Evolutionary conservation across 2,888 invertebrate genomes (phyloP).

Genomic region (Drosophila formosana): DNA sequence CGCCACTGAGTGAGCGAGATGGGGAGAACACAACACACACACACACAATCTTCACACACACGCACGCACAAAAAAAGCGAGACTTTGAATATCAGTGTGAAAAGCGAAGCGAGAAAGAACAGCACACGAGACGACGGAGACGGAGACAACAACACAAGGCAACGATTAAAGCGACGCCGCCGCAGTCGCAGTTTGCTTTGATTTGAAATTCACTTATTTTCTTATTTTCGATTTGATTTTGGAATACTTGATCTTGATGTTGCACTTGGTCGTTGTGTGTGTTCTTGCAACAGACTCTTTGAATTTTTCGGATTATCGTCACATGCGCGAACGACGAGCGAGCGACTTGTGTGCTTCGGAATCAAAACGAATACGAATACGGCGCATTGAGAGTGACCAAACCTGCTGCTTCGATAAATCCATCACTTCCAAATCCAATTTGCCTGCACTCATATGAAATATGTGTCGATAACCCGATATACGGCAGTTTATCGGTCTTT

Average conservation of each 20-base stretch:
- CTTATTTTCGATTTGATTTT: neutral
- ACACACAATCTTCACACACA: neutral
- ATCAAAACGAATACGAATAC: constrained; percentile 50
- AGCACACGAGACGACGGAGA: constrained; percentile 11
- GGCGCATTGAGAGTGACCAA: constrained; percentile 43
- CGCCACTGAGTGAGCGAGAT: neutral
- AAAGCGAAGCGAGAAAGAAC: constrained; percentile 47
- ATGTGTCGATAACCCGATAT: constrained; percentile 4
- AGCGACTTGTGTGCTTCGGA: constrained; percentile 31
- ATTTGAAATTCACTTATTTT: constrained; percentile 54
- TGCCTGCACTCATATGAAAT: neutral
- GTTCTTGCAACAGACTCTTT: constrained; percentile 30
- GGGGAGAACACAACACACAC: constrained; percentile 7
- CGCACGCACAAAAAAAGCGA: constrained; percentile 27
- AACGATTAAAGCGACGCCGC: constrained; percentile 52
- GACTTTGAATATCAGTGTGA: constrained; percentile 58
- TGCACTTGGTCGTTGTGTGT: constrained; percentile 31
- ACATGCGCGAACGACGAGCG: constrained; percentile 51
- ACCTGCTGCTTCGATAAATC: constrained; percentile 6
- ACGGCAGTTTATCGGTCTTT: constrained; percentile 1
- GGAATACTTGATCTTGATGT: constrained; percentile 19
- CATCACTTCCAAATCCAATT: constrained; percentile 6
- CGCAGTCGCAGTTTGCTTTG: constrained; percentile 62
- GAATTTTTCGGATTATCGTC: constrained; percentile 30
- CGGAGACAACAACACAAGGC: constrained; percentile 26